Evolutionary conservation across 2,113 vertebrate species (phyloP).

Genomic region (Halichoerus grypus): DNA sequence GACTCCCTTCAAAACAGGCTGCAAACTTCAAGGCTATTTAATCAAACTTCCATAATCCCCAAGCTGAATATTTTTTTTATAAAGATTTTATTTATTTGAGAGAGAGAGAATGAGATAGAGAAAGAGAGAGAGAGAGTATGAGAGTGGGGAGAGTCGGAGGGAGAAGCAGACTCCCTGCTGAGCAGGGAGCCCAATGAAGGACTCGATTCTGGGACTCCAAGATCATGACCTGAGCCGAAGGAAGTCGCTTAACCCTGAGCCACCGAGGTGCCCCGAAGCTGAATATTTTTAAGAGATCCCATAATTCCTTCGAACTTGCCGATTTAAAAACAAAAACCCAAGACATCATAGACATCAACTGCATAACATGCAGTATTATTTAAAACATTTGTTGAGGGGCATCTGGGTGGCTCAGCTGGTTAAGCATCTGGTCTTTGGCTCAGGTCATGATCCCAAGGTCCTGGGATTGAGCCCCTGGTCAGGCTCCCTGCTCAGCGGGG

Average conservation of each 20-base stretch:
- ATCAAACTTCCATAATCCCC: neutral
- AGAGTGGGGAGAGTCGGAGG: no score
- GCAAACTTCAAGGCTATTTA: slow-evolving; percentile 27
- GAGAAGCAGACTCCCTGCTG: no score
- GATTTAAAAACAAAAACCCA: slow-evolving; percentile 50
- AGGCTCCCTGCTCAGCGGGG: neutral
- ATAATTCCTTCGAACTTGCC: slow-evolving; percentile 1
- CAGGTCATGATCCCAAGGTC: neutral
- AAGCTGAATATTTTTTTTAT: neutral
- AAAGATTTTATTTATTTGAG: no score
- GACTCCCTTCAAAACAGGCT: neutral
- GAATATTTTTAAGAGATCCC: slow-evolving; percentile 41
- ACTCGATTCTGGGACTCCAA: no score
- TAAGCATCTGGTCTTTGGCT: neutral
- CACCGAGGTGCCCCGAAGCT: neutral
- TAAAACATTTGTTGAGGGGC: neutral
- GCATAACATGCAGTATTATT: neutral
- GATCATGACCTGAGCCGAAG: no score
- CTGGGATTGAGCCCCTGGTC: neutral
- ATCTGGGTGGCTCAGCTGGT: neutral
- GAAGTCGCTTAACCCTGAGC: no score
- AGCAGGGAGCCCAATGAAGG: no score
- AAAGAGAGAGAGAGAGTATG: no score
- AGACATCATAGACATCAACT: neutral
- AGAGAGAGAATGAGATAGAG: no score